Evolutionary conservation across 2,797 vertebrate genomes (phyloP).

Genomic region (Cirrhinus mrigala): DNA sequence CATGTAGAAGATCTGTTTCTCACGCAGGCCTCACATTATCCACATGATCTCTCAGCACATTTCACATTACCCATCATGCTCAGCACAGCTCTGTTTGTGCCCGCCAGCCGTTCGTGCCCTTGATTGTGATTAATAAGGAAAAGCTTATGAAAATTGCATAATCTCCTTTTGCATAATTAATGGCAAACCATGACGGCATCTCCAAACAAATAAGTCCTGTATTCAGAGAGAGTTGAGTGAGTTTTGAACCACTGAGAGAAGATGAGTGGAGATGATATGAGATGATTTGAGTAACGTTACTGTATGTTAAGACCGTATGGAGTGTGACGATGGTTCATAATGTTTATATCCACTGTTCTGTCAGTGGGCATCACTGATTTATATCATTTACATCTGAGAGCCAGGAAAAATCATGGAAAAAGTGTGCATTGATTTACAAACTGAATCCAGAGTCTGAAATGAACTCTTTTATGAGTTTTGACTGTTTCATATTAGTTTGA

Average conservation of each 20-base stretch:
- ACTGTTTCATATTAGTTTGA: neutral
- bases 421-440: neutral
- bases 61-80: conserved; percentile 56
- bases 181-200: conserved; percentile 62
- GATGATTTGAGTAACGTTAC: neutral
- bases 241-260: neutral
- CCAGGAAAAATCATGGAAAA: neutral
- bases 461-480: neutral
- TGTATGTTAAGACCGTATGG: neutral
- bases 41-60: neutral
- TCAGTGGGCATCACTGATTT: neutral
- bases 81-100: conserved; percentile 60
- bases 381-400: neutral
- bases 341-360: neutral
- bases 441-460: neutral
- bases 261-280: neutral
- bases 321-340: neutral
- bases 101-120: conserved; percentile 58
- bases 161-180: conserved; percentile 73
- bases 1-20: neutral
- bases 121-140: conserved; percentile 74
- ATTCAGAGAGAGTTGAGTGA: conserved; percentile 39
- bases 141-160: conserved; percentile 73
- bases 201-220: conserved; percentile 40
- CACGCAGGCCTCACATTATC: neutral